These are phyloP conservation scores for Xerus inauris DNA, from an alignment of 2,113 vertebrate genomes.

Conservation along the genomic window DNA sequence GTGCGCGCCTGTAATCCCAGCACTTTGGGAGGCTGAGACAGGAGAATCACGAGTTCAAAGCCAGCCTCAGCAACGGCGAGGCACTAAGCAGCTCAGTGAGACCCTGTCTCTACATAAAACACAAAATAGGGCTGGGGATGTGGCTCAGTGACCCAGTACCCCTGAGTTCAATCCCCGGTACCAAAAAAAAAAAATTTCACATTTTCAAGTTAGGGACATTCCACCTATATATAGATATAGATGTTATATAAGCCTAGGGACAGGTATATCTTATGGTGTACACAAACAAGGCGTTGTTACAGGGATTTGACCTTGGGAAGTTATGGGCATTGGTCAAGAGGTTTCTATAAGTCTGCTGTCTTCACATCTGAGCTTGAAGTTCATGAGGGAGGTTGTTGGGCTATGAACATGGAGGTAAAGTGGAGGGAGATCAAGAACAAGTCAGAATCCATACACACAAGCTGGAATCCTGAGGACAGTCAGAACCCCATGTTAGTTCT, in stretches of 20 bases:
- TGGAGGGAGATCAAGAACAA: neutral
- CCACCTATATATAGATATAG: neutral
- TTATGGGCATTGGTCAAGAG: neutral
- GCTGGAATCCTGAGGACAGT: neutral
- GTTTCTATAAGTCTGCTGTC: neutral
- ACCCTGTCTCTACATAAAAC: no score
- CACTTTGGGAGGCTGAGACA: no score
- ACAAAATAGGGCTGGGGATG: no score
- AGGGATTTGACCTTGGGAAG: neutral
- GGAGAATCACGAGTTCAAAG: no score
- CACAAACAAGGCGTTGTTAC: neutral
- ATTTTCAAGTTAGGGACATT: neutral
- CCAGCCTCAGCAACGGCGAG: no score
- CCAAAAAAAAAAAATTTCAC: no score
- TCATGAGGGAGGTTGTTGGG: neutral
- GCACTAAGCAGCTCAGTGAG: no score
- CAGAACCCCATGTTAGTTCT: neutral
- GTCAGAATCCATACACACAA: neutral
- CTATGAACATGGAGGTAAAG: neutral
- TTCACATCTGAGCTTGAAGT: neutral
- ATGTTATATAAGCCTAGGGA: neutral
- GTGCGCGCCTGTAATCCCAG: no score
- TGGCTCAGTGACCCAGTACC: no score
- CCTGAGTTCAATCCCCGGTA: no score
- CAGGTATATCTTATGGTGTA: neutral